Evolutionary conservation across 2,113 vertebrate genomes (phyloP), one percentile per base, ranked within the genome.

Genomic region (Anser cygnoides): DNA sequence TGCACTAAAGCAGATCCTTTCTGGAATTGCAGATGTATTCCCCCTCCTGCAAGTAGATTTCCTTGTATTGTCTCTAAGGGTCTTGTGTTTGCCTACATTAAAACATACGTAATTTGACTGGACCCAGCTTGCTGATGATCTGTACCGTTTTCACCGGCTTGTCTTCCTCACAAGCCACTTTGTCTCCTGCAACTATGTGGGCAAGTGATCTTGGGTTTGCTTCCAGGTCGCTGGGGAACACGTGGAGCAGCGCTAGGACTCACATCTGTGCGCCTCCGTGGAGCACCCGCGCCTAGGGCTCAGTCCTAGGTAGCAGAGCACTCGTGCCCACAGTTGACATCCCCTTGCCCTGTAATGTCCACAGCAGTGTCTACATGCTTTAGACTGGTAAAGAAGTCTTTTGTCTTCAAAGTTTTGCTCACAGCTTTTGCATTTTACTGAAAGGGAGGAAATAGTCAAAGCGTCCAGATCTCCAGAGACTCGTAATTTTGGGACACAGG

Each of bases 341-440:
- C 43, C 55, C 33, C n/a, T 68, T 80, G 66, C 18, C 26, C 52
- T 75, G 1, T 17, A 66, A 52, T 66, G 84, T 89, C 9, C 14
- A 35, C 20, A 84, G 19, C 68, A 81, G 44, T 70, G 29, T 35
- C 87, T 62, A 1, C 9, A 1, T 21, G 8, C 49, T 89, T 28
- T 50, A 78, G 89, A 63, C 29, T 6, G 20, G 21, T 57, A 41
- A 23, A 83, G 46, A 78, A 6, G 50, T 63, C 21, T 63, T 79
- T 75, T 4, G 5, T 52, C 26, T 44, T 55, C n/a, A 22, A 11
- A 25, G 6, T 44, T 72, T 72, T 87, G 37, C 37, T 89, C 79
- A 63, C 39, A 39, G 63, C 29, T 68, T 93, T 78, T 91, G 43
- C 13, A 8, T 79, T 93, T 92, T 74, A 65, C n/a, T 65, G 49